Base-by-base conservation (phyloP, 1,140 invertebrate species). In the Bombus soroeensis region DNA sequence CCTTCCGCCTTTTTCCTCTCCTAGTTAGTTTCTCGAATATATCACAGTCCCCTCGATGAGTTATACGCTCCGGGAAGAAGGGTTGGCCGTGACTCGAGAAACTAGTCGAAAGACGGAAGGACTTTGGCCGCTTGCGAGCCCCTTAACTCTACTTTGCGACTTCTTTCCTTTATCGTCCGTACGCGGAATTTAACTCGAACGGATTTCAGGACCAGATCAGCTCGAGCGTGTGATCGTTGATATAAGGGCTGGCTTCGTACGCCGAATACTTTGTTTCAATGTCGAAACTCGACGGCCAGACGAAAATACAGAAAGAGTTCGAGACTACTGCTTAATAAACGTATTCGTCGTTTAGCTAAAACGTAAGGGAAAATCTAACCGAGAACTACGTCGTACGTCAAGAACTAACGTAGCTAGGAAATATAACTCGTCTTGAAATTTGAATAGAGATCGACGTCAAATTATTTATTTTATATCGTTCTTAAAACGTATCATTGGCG, bases 261-360 rank as follows among this genome's bases (percentile, higher is more conserved):
- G 47, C 18, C 2, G 47, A 18, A 90, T 89, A 81, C 83, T 89
- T 90, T 89, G 87, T 89, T 89, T 87, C 81, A 85, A 89, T 83
- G 47, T 22, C 18, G 5, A 53, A 53, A 53, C 47, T 1, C 18
- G 47, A 53, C 47, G 5, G 5, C 5, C 5, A 53, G 47, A 22
- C 47, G 18, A 53, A 53, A 53, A 53, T 53, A 22, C 5, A 22
- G 47, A 8, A 53, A 53, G 18, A 53, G 18, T 22, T 22, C 1
- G 18, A 18, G 0, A 53, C 18, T 22, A 22, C 18, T 22, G 47
- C 1, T 53, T 22, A 53, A 53, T 22, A 22, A 53, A 53, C 5
- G 6, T 22, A 22, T 2, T 22, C 47, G 18, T 53, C 18, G 28
- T n/a, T 62, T n/a, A n/a, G 28, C 13, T 12, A 28, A n/a, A 62